Evolutionary conservation across 2,888 invertebrate species (phyloP), one percentile per base, ranked within the genome.

Genomic region (Drosophila fulvimacula): DNA sequence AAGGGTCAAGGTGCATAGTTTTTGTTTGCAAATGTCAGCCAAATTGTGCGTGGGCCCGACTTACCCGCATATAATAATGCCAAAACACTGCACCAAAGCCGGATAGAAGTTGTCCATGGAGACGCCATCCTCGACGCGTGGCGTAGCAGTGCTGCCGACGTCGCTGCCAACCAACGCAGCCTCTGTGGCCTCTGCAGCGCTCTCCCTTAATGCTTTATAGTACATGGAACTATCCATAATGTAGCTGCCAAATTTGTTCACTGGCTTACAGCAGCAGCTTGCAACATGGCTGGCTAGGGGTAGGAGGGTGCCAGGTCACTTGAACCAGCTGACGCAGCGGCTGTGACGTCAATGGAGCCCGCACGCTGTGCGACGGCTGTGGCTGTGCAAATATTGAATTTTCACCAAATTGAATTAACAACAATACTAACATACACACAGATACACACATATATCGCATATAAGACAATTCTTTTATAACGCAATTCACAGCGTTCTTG

Each of bases 51-150:
- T 52, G 52, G 59, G 49, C 5, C 13, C 32, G 9, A 93, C 95
- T 94, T 93, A 97, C 97, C 98, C 98, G 91, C 97, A 96, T 82
- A 97, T 93, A 88, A 98, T 98, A 58, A 98, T 96, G 46, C 96
- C 96, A 93, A 98, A 98, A 92, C 98, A 98, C 93, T 98, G 96
- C 74, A 97, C 95, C 69, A 98, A 93, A 11, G 98, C 98, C 69
- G 98, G 97, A 93, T 97, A 97, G 36, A 98, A 94, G 90, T 97
- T 96, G 87, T 97, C 96, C 88, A 96, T 95, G 32, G 93, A 92
- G 41, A 92, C 91, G 58, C 84, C 80, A 71, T 91, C 88, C 27
- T 89, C 91, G 30, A 65, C 68, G 49, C 59, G 73, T 59, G 62
- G 65, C 42, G 63, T 55, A n/a, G 62, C 69, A 24, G 56, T 27